phyloP scores from a whole-genome alignment of 1,140 invertebrate genomes.

The Pentalonia nigronervosa region DNA sequence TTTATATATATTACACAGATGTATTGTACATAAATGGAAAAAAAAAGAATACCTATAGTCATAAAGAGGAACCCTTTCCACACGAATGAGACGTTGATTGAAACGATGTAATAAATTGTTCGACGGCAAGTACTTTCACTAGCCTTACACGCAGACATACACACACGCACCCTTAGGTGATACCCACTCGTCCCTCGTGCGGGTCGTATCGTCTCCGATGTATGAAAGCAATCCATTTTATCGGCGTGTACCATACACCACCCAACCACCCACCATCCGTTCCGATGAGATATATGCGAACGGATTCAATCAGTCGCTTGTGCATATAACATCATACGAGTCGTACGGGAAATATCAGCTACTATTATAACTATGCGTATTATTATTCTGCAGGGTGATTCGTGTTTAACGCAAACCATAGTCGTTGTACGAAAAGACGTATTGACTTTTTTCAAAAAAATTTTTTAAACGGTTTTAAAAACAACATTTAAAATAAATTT shows the following conservation, averaged over 20 bases:
- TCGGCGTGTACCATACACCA: neutral
- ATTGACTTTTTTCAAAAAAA: no score
- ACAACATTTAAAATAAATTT: no score
- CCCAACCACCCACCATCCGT: neutral
- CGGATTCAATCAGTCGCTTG: conserved; percentile 35
- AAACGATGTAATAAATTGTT: conserved; percentile 45
- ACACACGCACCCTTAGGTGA: no score
- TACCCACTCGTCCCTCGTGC: no score
- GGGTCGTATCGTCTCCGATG: neutral
- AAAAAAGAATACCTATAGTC: conserved; percentile 4
- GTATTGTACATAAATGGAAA: neutral
- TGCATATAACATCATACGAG: neutral
- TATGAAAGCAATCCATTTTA: conserved; percentile 51
- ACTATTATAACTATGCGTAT: neutral
- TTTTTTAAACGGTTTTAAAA: no score
- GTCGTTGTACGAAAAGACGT: no score
- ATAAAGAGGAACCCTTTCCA: neutral
- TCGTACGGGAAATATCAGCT: neutral
- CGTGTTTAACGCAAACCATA: no score
- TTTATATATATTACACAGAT: neutral
- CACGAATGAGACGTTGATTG: conserved; percentile 42
- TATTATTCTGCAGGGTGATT: no score
- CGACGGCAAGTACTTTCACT: conserved; percentile 35
- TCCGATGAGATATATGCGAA: neutral
- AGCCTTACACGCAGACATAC: neutral